These are phyloP conservation scores for Fragariocoptes setiger DNA, from an alignment of 1,140 invertebrate genomes.

Conservation along the genomic window DNA sequence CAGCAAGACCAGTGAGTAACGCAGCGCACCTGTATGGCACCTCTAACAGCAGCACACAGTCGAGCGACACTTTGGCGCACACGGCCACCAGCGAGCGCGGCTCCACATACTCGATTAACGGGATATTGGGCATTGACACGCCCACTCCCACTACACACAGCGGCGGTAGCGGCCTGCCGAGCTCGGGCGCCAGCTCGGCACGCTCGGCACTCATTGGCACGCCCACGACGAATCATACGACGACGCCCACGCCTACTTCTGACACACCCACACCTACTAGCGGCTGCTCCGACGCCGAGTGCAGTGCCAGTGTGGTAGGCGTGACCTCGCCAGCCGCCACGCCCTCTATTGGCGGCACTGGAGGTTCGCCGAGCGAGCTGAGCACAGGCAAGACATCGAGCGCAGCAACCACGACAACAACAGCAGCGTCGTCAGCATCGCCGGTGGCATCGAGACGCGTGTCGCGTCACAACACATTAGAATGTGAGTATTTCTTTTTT, in stretches of 20 bases:
- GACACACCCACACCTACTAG: neutral
- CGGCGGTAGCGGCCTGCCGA: neutral
- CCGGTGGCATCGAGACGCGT: no score
- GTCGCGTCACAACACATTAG: no score
- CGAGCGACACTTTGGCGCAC: conserved; percentile 13
- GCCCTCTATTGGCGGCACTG: neutral
- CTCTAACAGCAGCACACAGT: conserved; percentile 5
- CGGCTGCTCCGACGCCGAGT: neutral
- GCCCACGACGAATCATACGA: neutral
- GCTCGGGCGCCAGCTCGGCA: neutral
- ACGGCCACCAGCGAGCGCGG: conserved; percentile 23
- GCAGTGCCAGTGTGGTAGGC: neutral
- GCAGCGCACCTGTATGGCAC: no score
- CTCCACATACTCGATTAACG: conserved; percentile 64
- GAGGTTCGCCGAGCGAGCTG: neutral
- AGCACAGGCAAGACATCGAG: neutral
- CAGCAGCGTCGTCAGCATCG: neutral
- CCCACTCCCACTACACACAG: neutral
- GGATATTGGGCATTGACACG: conserved; percentile 44
- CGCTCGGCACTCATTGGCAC: no score
- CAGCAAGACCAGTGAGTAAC: neutral
- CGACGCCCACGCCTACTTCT: neutral
- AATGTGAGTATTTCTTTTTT: no score
- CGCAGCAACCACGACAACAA: neutral
- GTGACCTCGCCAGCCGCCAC: no score